Evolutionary conservation across 2,888 invertebrate species (phyloP).

Genomic region (Nomada hirtipes): DNA sequence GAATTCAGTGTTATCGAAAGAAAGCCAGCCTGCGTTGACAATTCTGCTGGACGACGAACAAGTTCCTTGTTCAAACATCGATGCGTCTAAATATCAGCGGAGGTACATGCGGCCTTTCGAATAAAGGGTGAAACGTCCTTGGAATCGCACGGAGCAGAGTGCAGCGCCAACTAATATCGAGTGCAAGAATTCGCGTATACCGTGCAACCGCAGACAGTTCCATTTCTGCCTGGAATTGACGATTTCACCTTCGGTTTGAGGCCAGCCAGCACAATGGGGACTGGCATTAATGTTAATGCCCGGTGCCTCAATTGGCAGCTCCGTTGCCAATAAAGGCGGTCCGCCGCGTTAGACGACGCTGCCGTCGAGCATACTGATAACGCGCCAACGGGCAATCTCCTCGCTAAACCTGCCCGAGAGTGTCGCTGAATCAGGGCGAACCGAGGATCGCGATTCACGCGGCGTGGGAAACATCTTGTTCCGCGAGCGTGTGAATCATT

Average conservation of each 20-base stretch:
- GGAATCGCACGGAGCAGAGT: no score
- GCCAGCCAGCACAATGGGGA: conserved; percentile 45
- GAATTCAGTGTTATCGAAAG: no score
- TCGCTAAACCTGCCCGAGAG: not conserved
- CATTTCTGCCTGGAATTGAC: not conserved
- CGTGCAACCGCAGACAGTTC: not conserved
- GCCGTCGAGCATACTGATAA: conserved; percentile 43
- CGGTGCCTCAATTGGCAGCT: conserved; percentile 42
- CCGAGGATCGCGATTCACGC: not conserved
- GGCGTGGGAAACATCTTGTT: conserved; percentile 21
- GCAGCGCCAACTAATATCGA: no score
- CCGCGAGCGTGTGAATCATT: conserved; percentile 10
- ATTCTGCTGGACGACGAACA: no score
- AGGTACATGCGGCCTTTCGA: no score
- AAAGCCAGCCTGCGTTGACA: no score
- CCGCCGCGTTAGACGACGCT: conserved; percentile 25
- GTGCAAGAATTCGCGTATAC: no score
- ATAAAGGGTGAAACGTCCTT: no score
- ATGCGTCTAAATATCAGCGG: no score
- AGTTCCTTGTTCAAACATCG: no score
- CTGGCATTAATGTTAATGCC: conserved; percentile 55
- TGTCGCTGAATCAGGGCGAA: not conserved
- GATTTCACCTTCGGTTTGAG: conserved; percentile 50
- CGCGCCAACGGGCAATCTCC: not conserved
- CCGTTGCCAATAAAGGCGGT: conserved; percentile 42